Percentiles rank a stretch among this genome's conserved stretches.
These are phyloP conservation scores for Agonum fuliginosum DNA, from an alignment of 2,888 invertebrate genomes.

Conservation along the genomic window DNA sequence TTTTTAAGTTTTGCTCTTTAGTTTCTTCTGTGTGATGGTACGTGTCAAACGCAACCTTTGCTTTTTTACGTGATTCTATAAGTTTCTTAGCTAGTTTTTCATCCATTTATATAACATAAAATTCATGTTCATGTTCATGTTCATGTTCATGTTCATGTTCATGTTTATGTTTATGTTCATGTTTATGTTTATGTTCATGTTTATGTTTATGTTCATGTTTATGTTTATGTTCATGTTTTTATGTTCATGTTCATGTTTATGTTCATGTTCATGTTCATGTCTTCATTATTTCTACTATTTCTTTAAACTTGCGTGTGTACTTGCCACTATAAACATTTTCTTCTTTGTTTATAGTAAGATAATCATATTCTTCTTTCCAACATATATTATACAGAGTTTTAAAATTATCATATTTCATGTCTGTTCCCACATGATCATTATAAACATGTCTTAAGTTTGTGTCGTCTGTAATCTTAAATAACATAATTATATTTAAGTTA, in stretches of 20 bases:
- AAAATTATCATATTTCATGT: constrained; percentile 66
- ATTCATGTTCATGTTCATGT: constrained; percentile 11
- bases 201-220: constrained; percentile 13
- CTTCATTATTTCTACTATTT: constrained; percentile 38
- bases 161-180: background rate
- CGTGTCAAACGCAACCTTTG: background rate
- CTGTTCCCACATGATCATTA: constrained; percentile 64
- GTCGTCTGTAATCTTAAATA: constrained; percentile 68
- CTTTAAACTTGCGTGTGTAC: constrained; percentile 67
- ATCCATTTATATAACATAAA: background rate
- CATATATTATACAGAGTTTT: constrained; percentile 65
- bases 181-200: constrained; percentile 12
- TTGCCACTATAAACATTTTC: constrained; percentile 64
- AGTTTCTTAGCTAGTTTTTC: background rate
- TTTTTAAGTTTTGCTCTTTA: background rate
- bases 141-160: background rate
- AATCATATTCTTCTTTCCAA: constrained; percentile 66
- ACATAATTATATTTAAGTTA: constrained; percentile 67
- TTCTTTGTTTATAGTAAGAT: constrained; percentile 67
- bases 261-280: too few species aligned
- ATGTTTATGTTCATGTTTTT: background rate
- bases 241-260: background rate
- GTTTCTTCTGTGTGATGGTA: background rate
- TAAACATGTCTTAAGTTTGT: constrained; percentile 67
- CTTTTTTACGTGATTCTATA: background rate